Evolutionary conservation across 2,888 invertebrate genomes (phyloP).

Genomic region (Cephus spinipes): DNA sequence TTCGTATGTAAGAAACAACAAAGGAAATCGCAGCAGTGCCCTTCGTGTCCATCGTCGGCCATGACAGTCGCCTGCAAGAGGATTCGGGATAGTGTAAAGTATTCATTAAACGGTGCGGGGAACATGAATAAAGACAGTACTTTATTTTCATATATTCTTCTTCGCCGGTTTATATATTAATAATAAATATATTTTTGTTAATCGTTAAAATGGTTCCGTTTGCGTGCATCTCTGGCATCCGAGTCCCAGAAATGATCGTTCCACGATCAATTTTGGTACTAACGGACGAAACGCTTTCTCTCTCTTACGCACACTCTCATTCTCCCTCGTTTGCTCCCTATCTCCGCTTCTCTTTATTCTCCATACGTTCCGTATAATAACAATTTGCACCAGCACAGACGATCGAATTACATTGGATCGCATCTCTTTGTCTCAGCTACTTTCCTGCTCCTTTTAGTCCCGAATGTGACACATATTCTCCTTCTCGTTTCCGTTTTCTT

Average conservation of each 20-base stretch:
- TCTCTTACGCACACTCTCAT: not conserved
- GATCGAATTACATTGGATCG: no score
- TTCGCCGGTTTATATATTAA: constrained; percentile 47
- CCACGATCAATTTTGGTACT: constrained; percentile 37
- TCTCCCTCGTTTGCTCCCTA: not conserved
- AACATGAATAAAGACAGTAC: constrained; percentile 53
- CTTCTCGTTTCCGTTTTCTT: no score
- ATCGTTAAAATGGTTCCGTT: constrained; percentile 39
- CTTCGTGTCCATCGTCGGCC: no score
- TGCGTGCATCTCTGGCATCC: constrained; percentile 26
- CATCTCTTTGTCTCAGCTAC: no score
- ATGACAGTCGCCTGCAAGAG: no score
- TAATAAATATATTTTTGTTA: constrained; percentile 52
- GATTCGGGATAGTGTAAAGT: constrained; percentile 4
- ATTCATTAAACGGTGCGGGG: constrained; percentile 14
- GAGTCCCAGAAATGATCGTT: constrained; percentile 40
- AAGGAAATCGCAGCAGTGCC: no score
- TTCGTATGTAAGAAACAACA: no score
- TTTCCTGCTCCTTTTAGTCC: no score
- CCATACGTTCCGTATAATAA: not conserved
- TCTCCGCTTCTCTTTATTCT: no score
- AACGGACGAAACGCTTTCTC: not conserved
- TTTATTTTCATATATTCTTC: constrained; percentile 52
- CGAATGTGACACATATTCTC: no score
- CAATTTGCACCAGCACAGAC: not conserved